phyloP scores from a whole-genome alignment of 2,888 invertebrate genomes.

The Stenolophus ochropezus region DNA sequence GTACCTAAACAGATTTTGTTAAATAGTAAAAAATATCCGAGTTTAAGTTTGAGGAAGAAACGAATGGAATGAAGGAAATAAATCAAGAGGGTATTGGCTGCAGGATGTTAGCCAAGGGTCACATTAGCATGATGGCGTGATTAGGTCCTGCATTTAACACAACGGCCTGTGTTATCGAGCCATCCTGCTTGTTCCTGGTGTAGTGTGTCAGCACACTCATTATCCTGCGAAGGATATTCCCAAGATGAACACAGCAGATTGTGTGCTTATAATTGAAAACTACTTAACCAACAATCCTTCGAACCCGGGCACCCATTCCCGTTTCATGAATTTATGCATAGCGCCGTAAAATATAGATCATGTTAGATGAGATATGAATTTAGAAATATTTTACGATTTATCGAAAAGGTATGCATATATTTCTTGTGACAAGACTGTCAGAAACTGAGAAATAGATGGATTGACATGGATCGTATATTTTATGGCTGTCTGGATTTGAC shows the following conservation, averaged over 20 bases:
- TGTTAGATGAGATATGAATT: constrained; percentile 43
- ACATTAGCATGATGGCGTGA: background rate
- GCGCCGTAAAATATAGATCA: constrained; percentile 12
- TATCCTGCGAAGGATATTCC: constrained; percentile 41
- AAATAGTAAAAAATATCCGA: no score
- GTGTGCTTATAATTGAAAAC: constrained; percentile 40
- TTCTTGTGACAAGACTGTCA: constrained; percentile 36
- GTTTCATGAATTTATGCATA: constrained; percentile 12
- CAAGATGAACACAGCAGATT: constrained; percentile 36
- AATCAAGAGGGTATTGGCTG: no score
- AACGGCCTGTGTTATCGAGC: constrained; percentile 18
- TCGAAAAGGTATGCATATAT: constrained; percentile 39
- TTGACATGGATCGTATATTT: constrained; percentile 41
- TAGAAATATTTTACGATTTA: constrained; percentile 43
- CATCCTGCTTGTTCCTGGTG: background rate
- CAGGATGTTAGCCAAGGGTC: no score
- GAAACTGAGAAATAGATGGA: constrained; percentile 40
- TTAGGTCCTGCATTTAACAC: background rate
- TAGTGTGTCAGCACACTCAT: constrained; percentile 19
- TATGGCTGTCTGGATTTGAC: constrained; percentile 36
- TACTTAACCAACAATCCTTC: constrained; percentile 35
- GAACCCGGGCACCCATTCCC: background rate
- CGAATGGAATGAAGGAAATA: no score
- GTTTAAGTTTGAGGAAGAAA: no score
- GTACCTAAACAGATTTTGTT: no score